Base-by-base conservation (phyloP, 2,113 vertebrate species). In the Maccullochella peelii region DNA sequence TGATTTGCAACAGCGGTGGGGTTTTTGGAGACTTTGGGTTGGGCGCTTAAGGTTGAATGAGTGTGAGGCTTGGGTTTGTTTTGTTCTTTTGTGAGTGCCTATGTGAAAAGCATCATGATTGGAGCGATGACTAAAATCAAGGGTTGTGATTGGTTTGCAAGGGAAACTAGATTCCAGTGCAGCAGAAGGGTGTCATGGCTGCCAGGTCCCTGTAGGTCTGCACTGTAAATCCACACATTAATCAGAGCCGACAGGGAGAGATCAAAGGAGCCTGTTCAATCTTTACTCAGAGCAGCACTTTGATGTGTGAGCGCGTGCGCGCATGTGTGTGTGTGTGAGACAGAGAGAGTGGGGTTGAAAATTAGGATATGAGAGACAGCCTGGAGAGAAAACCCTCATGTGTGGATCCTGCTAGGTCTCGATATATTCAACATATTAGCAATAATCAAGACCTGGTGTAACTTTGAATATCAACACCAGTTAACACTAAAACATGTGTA, bases 211-310 rank as follows among this genome's bases (percentile, higher is more conserved):
- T 86, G 91, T 94, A 94, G 96, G 95, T 95, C 96, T 94, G 90
- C 94, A 96, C 93, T 95, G 95, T 95, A 96, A 95, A 96, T 97
- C 95, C 95, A 95, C 94, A 95, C 96, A 95, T 95, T 95, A 96
- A 95, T 97, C 96, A 95, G 95, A 95, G 93, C 93, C 86, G 88
- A 86, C 92, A 92, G 93, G 89, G 87, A 87, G 93, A 96, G 96
- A 97, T 97, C 97, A 97, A 97, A 97, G 95, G 94, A 93, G 88
- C 91, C 91, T 94, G 91, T 95, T 94, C 85, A 67, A 96, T 95
- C 96, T 95, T 89, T 90, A 93, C 94, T 94, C 94, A 92, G 95
- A 96, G 93, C 87, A 89, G 90, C 0, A 90, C 96, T 98, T 98
- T 97, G 97, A 97, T 96, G 95, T 96, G 91, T 77, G 82, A 7